These are phyloP conservation scores for Thumatha senex DNA, from an alignment of 2,888 invertebrate genomes.

Conservation along the genomic window DNA sequence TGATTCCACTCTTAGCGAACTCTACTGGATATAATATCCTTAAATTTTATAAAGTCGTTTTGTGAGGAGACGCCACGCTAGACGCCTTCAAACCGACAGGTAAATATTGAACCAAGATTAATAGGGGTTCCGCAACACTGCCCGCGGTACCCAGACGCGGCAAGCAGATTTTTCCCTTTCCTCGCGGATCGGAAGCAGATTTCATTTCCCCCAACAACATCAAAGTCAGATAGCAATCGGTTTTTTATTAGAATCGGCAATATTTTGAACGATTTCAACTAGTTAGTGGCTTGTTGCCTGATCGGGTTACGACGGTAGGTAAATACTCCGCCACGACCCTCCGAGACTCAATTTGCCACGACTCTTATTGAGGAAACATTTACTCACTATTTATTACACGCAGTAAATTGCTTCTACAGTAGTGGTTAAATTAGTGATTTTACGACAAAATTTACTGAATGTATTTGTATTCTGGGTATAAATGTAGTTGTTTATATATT, in stretches of 20 bases:
- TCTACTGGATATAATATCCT: slow-evolving; percentile 22
- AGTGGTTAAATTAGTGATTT: not conserved
- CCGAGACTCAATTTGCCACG: slow-evolving; percentile 38
- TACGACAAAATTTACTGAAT: not conserved
- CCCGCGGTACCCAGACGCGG: slow-evolving; percentile 67
- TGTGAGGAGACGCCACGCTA: slow-evolving; percentile 23
- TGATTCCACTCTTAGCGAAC: slow-evolving; percentile 4
- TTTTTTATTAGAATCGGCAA: slow-evolving; percentile 80
- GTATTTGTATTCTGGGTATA: too few species aligned
- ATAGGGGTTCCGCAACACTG: slow-evolving; percentile 52
- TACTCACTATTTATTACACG: slow-evolving; percentile 33
- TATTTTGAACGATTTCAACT: slow-evolving; percentile 72
- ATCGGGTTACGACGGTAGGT: slow-evolving; percentile 47
- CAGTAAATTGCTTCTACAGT: slow-evolving; percentile 34
- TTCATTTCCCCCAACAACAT: slow-evolving; percentile 82
- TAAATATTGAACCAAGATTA: slow-evolving; percentile 62
- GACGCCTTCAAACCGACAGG: slow-evolving; percentile 41
- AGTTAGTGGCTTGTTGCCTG: slow-evolving; percentile 53
- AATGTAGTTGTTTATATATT: too few species aligned
- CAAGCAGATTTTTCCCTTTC: slow-evolving; percentile 78
- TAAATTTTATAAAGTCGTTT: slow-evolving; percentile 31
- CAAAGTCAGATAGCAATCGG: slow-evolving; percentile 81
- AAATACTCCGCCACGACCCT: slow-evolving; percentile 37
- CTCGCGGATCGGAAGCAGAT: slow-evolving; percentile 79
- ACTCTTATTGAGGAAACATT: slow-evolving; percentile 36